A percentile compares a stretch with the other conserved stretches of the same genome.
Conservation (phyloP, 2,113 vertebrate genomes). For the Cryptotis parvus region DNA sequence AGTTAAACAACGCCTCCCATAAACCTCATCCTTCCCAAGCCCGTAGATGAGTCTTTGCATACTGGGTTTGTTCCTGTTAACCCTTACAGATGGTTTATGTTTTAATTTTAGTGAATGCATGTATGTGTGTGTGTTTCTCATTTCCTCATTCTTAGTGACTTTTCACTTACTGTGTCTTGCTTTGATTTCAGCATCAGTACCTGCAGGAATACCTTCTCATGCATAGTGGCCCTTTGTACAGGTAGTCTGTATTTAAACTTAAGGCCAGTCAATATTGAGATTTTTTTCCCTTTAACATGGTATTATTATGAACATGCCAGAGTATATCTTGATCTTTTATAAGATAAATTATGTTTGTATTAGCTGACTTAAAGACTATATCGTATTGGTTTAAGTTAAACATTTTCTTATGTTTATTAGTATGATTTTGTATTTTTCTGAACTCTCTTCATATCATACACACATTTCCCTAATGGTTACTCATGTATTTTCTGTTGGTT, state of each 20-base stretch:
- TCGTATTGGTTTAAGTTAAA: slow-evolving; percentile 51
- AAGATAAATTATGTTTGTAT: slow-evolving; percentile 35
- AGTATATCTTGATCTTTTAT: neutral
- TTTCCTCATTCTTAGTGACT: neutral
- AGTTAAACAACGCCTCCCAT: slow-evolving; percentile 4
- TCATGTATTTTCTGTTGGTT: slow-evolving; percentile 20
- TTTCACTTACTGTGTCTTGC: neutral
- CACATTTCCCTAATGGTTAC: slow-evolving; percentile 13
- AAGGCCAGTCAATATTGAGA: neutral
- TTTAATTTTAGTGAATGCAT: neutral
- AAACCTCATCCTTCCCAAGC: neutral
- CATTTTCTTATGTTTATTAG: slow-evolving; percentile 13
- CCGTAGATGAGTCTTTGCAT: neutral
- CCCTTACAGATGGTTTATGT: neutral
- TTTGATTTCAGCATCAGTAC: neutral
- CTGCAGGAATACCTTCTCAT: neutral
- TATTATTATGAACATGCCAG: neutral
- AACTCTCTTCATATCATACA: slow-evolving; percentile 2
- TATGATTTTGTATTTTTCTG: slow-evolving; percentile 33
- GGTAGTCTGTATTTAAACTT: neutral
- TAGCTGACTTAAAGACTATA: neutral
- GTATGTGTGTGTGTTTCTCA: neutral
- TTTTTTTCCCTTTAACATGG: neutral
- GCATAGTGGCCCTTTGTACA: neutral
- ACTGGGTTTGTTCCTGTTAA: neutral